These are phyloP conservation scores for Squalus acanthias DNA, from an alignment of 2,797 vertebrate species.

Conservation along the genomic window DNA sequence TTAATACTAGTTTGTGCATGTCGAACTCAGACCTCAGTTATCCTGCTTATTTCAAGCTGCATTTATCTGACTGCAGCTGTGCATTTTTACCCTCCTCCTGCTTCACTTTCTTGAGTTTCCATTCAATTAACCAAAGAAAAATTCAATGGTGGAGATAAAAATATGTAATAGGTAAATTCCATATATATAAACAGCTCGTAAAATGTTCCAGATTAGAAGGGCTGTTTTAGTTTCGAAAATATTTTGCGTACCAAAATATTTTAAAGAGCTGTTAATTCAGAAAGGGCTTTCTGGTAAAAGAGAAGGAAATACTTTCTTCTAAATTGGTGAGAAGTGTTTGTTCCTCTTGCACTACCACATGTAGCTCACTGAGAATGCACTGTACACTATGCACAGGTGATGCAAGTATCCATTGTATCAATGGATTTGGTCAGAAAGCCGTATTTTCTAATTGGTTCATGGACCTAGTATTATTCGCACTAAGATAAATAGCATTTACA, in stretches of 20 bases:
- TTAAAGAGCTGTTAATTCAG: too few relatives aligned
- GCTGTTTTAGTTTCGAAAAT: background rate
- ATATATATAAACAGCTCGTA: background rate
- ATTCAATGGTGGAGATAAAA: background rate
- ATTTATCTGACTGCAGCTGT: background rate
- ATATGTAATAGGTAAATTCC: background rate
- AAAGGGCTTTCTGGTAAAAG: background rate
- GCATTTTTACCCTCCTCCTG: background rate
- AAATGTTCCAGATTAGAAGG: background rate
- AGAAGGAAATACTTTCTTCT: background rate
- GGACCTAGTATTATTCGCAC: background rate
- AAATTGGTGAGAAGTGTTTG: background rate
- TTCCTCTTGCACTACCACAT: background rate
- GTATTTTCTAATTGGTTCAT: background rate
- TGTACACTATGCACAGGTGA: background rate
- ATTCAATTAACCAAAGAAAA: background rate
- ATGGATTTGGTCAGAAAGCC: background rate
- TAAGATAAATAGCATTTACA: background rate
- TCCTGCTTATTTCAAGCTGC: background rate
- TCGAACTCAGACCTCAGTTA: background rate
- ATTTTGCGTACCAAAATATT: background rate
- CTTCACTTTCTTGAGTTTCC: background rate
- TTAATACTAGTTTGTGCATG: background rate
- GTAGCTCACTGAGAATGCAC: background rate
- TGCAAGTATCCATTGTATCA: background rate